A percentile compares a stretch with the other conserved stretches of the same genome.
These are phyloP conservation scores for Burhinus bistriatus DNA, from an alignment of 2,113 vertebrate genomes.

Conservation along the genomic window DNA sequence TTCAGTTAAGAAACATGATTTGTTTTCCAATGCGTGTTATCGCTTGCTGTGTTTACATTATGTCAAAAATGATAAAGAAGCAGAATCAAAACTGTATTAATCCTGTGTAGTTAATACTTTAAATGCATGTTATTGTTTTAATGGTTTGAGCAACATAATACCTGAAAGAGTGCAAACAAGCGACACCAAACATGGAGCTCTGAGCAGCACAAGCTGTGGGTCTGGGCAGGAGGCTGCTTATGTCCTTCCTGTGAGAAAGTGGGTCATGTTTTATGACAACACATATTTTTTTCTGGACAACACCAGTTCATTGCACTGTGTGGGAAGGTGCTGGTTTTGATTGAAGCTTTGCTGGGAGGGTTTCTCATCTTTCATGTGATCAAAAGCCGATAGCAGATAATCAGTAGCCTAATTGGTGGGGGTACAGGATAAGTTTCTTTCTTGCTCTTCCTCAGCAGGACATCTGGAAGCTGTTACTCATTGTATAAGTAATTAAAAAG, in stretches of 20 bases:
- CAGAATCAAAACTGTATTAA: not conserved
- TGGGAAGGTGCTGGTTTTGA: not conserved
- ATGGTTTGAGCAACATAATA: not conserved
- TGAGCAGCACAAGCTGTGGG: not conserved
- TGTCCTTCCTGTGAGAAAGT: not conserved
- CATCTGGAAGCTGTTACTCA: not conserved
- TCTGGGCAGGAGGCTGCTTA: not conserved
- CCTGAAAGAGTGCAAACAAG: not conserved
- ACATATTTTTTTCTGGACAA: not conserved
- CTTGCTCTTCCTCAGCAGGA: not conserved
- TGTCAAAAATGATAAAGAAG: not conserved
- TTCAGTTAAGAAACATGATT: not conserved
- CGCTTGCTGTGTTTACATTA: constrained; percentile 21
- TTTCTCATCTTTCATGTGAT: not conserved
- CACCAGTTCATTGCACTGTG: not conserved
- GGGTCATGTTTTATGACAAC: not conserved
- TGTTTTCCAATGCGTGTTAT: constrained; percentile 16
- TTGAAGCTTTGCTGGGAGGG: not conserved
- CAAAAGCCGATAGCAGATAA: not conserved
- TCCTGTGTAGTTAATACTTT: not conserved
- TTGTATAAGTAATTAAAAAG: not conserved
- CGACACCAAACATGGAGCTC: not conserved
- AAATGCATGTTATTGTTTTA: not conserved
- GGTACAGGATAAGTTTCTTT: not conserved
- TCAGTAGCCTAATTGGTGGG: not conserved